These are phyloP conservation scores for Theretra japonica DNA, from an alignment of 2,888 invertebrate species.

Conservation along the genomic window DNA sequence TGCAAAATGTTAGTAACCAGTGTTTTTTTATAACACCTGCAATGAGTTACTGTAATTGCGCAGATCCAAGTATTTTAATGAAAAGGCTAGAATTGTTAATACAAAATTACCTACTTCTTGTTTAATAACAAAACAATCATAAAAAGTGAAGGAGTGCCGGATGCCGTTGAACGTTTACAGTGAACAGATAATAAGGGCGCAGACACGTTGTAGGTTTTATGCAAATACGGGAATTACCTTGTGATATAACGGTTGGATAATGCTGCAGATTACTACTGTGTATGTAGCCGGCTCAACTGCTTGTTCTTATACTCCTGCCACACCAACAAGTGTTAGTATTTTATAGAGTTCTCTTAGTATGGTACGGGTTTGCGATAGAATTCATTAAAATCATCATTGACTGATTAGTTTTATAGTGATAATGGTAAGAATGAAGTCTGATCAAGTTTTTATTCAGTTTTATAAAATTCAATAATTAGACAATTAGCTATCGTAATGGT, in stretches of 20 bases:
- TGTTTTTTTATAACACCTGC: not conserved
- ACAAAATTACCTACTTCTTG: conserved; percentile 4
- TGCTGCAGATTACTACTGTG: conserved; percentile 33
- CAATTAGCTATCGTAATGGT: no score
- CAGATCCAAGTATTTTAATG: conserved; percentile 11
- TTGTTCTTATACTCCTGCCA: conserved; percentile 6
- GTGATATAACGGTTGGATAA: conserved; percentile 48
- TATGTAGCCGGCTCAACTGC: conserved; percentile 1
- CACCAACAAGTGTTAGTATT: not conserved
- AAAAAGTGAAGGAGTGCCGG: not conserved
- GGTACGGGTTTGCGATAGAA: not conserved
- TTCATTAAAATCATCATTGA: not conserved
- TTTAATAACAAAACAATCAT: conserved; percentile 1
- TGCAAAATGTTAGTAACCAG: conserved; percentile 1
- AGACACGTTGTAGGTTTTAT: conserved; percentile 44
- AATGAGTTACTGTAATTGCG: not conserved
- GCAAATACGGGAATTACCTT: conserved; percentile 51
- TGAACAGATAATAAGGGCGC: conserved; percentile 41
- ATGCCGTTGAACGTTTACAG: conserved; percentile 37
- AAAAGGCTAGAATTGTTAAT: not conserved
- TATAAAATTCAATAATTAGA: no score
- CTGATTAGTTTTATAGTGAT: not conserved
- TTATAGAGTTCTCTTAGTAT: not conserved
- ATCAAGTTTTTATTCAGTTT: no score
- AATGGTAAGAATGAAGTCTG: not conserved